Evolutionary conservation across 2,797 vertebrate species (phyloP).

Genomic region (Enteromius anoplus): DNA sequence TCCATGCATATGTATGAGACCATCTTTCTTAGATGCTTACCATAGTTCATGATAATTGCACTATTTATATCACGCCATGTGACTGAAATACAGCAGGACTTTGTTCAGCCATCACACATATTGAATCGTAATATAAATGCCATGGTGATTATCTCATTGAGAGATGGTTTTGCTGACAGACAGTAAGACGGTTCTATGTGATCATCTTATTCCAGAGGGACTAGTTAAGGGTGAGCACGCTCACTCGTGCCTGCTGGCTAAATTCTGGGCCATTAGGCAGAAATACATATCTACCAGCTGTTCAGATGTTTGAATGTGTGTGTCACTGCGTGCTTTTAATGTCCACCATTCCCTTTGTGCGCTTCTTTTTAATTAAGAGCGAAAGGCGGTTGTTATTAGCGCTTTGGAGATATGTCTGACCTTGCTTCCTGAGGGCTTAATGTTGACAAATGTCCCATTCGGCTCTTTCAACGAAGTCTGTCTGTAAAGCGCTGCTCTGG

Average conservation of each 20-base stretch:
- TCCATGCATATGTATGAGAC: conserved; percentile 28
- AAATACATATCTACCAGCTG: conserved; percentile 63
- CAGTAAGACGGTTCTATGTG: conserved; percentile 49
- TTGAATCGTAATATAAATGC: conserved; percentile 55
- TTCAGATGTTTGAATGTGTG: conserved; percentile 58
- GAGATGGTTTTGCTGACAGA: conserved; percentile 54
- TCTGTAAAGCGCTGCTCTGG: conserved; percentile 37
- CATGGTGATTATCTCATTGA: conserved; percentile 50
- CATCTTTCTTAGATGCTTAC: neutral
- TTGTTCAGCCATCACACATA: conserved; percentile 42
- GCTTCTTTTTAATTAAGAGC: conserved; percentile 62
- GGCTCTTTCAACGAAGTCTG: conserved; percentile 41
- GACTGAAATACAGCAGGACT: conserved; percentile 26
- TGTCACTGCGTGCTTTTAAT: conserved; percentile 57
- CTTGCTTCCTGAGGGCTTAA: conserved; percentile 59
- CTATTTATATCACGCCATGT: conserved; percentile 35
- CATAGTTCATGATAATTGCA: conserved; percentile 30
- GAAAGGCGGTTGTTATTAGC: conserved; percentile 51
- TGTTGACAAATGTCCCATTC: conserved; percentile 64
- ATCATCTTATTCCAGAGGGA: conserved; percentile 57
- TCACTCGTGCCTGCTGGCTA: conserved; percentile 52
- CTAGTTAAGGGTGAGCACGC: conserved; percentile 52
- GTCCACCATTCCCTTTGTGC: conserved; percentile 54
- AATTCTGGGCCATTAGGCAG: conserved; percentile 62
- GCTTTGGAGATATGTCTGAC: conserved; percentile 51